Conservation (phyloP, 1,140 invertebrate species). For the Temnothorax nylanderi region DNA sequence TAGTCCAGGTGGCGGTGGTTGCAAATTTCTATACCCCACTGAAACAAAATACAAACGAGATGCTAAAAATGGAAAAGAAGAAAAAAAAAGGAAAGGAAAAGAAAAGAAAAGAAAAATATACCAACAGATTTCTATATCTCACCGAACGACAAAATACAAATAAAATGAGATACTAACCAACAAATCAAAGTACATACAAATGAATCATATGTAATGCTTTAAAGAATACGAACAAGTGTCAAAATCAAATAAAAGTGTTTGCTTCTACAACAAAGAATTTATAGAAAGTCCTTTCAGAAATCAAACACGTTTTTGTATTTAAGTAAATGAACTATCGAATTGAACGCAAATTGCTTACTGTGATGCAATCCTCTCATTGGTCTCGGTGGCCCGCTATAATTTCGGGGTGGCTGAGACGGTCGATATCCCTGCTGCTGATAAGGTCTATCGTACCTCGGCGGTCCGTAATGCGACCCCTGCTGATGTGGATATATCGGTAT, state of each 20-base stretch:
- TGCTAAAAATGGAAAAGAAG: not conserved
- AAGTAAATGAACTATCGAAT: not conserved
- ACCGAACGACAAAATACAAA: not conserved
- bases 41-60: conserved; percentile 40
- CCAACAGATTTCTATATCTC: too few relatives aligned
- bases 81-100: too few relatives aligned
- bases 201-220: too few relatives aligned
- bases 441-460: conserved; percentile 81
- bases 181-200: too few relatives aligned
- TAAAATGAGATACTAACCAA: too few relatives aligned
- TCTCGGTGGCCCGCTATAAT: conserved; percentile 81
- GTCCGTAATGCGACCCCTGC: conserved; percentile 83
- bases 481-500: conserved; percentile 84
- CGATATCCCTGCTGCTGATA: conserved; percentile 81
- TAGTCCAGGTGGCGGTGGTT: conserved; percentile 83
- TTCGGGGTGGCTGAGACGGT: conserved; percentile 80
- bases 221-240: too few relatives aligned
- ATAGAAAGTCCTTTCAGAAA: too few relatives aligned
- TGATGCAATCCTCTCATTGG: conserved; percentile 83
- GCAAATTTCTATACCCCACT: conserved; percentile 83
- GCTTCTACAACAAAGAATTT: too few relatives aligned
- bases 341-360: conserved; percentile 72
- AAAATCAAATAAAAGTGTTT: too few relatives aligned
- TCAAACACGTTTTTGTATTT: too few relatives aligned
- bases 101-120: too few relatives aligned